Conservation (phyloP, 1,140 invertebrate genomes). For the Microplitis mediator region DNA sequence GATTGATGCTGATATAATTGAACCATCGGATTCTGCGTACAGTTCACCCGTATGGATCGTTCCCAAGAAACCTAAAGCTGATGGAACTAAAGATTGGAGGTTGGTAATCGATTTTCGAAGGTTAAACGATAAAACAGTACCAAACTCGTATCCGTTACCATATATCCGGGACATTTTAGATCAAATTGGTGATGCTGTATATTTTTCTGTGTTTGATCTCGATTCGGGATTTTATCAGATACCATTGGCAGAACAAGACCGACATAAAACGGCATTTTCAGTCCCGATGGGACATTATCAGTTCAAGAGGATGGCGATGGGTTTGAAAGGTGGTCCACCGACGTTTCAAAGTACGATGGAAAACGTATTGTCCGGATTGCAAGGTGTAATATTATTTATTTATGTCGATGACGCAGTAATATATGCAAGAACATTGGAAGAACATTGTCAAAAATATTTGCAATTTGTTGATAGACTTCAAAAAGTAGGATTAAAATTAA, state of each 20-base stretch:
- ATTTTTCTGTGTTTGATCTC: background rate
- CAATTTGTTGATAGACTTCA: background rate
- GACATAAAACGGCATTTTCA: background rate
- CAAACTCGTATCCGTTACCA: background rate
- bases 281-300: background rate
- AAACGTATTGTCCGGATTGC: background rate
- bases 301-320: background rate
- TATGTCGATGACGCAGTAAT: constrained; percentile 7
- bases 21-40: background rate
- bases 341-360: background rate
- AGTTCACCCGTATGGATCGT: background rate
- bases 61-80: background rate
- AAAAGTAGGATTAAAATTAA: background rate
- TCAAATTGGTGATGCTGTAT: background rate
- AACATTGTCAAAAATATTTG: background rate
- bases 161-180: background rate
- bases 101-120: background rate
- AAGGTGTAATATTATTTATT: background rate
- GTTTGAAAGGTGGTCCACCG: background rate
- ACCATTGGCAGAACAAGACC: too few species aligned
- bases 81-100: background rate
- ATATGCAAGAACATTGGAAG: background rate
- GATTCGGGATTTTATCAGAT: too few species aligned
- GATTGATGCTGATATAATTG: background rate
- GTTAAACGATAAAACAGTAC: background rate